phyloP scores from a whole-genome alignment of 2,113 vertebrate species.

The Apodemus speciosus region DNA sequence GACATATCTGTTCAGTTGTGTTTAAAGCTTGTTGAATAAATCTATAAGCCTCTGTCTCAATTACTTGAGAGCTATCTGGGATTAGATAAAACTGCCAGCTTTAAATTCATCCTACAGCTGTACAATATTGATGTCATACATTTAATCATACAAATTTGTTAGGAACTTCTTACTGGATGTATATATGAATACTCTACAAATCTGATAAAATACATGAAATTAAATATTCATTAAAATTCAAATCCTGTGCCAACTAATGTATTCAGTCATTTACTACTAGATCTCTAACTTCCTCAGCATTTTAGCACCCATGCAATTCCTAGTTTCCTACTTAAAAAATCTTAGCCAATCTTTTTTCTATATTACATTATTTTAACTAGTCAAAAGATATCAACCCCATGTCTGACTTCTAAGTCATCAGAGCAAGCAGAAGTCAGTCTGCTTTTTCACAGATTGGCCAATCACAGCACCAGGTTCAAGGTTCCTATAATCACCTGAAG shows the following conservation, averaged over 20 bases:
- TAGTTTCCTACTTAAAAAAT: conserved; percentile 45
- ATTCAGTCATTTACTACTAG: conserved; percentile 33
- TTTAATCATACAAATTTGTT: conserved; percentile 53
- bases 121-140: conserved; percentile 2
- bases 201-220: conserved; percentile 48
- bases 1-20: no score
- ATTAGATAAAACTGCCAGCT: no score
- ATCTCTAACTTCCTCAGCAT: conserved; percentile 53
- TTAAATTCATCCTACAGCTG: neutral
- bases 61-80: no score
- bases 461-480: neutral
- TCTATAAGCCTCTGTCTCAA: no score
- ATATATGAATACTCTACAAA: conserved; percentile 6
- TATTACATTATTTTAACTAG: conserved; percentile 50
- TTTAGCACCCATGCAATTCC: conserved; percentile 42
- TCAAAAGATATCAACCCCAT: neutral
- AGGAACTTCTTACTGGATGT: conserved; percentile 60
- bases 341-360: conserved; percentile 24
- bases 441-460: neutral
- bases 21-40: no score
- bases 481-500: neutral
- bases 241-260: neutral
- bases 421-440: neutral
- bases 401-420: neutral
- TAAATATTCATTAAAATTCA: conserved; percentile 63